Percentiles rank a stretch among this genome's conserved stretches.
phyloP scores from a whole-genome alignment of 2,113 vertebrate species.

The Pantherophis guttatus region DNA sequence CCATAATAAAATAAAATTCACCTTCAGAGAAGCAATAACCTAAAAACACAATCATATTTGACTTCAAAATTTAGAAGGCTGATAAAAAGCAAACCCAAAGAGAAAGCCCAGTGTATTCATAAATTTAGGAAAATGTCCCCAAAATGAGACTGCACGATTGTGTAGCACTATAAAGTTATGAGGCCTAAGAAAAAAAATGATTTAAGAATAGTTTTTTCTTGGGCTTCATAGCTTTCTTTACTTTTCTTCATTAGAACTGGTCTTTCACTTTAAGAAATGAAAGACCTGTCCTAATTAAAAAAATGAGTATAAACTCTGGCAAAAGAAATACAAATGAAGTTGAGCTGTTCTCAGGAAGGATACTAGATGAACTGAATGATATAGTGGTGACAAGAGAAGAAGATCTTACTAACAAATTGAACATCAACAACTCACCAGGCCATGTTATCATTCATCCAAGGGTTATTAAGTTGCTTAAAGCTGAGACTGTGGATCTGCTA shows the following conservation, averaged over 20 bases:
- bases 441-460: background rate
- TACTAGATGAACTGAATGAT: too few species aligned
- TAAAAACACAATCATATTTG: background rate
- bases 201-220: background rate
- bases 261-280: background rate
- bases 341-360: too few species aligned
- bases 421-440: background rate
- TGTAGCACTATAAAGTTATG: background rate
- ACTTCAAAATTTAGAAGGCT: background rate
- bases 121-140: background rate
- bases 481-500: background rate
- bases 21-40: background rate
- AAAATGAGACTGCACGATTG: background rate
- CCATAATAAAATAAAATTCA: background rate
- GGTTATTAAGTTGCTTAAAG: background rate
- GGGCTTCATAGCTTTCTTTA: background rate
- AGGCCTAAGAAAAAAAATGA: background rate
- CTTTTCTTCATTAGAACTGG: background rate
- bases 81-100: background rate
- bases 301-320: background rate
- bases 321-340: background rate
- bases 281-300: background rate
- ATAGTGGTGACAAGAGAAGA: too few species aligned
- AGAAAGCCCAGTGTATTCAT: background rate
- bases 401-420: background rate